phyloP scores from a whole-genome alignment of 2,797 vertebrate species.

The Alosa sapidissima region DNA sequence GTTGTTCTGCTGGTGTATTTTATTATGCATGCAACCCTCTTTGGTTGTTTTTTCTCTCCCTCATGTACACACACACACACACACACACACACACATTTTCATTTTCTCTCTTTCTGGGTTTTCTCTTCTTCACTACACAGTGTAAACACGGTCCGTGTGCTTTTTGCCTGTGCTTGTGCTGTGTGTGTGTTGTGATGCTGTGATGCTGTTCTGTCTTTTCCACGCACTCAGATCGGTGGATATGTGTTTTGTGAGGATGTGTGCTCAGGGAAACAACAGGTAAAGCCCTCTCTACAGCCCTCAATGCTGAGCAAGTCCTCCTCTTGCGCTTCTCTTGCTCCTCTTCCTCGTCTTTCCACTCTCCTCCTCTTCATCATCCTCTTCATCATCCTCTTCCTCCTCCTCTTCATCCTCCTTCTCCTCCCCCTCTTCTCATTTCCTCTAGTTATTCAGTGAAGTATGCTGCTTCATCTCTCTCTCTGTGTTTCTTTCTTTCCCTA shows the following conservation, averaged over 20 bases:
- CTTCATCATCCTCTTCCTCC: too few species aligned
- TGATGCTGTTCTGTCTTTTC: constrained; percentile 69
- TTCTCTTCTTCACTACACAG: constrained; percentile 12
- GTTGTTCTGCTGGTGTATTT: background rate
- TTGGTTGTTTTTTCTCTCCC: background rate
- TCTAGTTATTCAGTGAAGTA: background rate
- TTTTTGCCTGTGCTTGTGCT: constrained; percentile 30
- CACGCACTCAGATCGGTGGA: constrained; percentile 75
- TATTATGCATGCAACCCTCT: background rate
- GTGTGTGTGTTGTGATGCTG: constrained; percentile 64
- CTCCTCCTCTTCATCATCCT: background rate
- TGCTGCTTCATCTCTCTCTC: background rate
- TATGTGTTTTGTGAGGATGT: constrained; percentile 76
- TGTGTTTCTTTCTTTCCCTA: background rate
- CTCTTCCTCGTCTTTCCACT: constrained; percentile 31
- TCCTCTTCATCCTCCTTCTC: background rate
- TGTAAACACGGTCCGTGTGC: constrained; percentile 13
- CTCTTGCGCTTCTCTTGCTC: background rate
- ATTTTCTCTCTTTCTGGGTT: background rate
- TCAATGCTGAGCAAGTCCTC: constrained; percentile 45
- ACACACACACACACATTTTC: background rate
- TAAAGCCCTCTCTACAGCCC: constrained; percentile 59
- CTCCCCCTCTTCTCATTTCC: background rate
- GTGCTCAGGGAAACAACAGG: constrained; percentile 72
- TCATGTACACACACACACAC: background rate